Evolutionary conservation across 2,888 invertebrate genomes (phyloP).

Genomic region (Amblyteles armatorius): DNA sequence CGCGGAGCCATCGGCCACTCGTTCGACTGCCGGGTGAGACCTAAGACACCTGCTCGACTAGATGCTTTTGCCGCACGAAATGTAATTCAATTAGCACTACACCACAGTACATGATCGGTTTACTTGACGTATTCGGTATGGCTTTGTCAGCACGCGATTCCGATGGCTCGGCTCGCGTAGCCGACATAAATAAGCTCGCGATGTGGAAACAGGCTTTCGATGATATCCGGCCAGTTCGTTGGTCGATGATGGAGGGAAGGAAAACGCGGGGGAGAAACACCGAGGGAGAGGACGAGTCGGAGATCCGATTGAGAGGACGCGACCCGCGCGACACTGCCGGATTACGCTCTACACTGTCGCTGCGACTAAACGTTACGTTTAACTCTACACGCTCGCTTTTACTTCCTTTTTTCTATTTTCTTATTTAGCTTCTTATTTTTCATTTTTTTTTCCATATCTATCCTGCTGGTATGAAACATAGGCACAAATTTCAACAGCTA

Average conservation of each 20-base stretch:
- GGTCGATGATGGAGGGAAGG: slow-evolving; percentile 6
- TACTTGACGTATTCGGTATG: slow-evolving; percentile 54
- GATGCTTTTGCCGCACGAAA: slow-evolving; percentile 31
- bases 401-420: neutral
- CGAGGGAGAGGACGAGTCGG: neutral
- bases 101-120: slow-evolving; percentile 49
- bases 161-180: neutral
- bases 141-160: slow-evolving; percentile 61
- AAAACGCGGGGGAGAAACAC: neutral
- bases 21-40: slow-evolving; percentile 19
- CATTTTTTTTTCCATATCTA: neutral
- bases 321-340: slow-evolving; percentile 19
- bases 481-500: neutral
- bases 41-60: slow-evolving; percentile 24
- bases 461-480: neutral
- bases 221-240: slow-evolving; percentile 26
- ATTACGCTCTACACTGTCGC: neutral
- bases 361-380: slow-evolving; percentile 24
- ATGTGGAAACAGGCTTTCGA: slow-evolving; percentile 25
- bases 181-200: neutral
- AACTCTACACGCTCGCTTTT: neutral
- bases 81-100: slow-evolving; percentile 52
- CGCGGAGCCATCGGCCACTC: slow-evolving; percentile 7
- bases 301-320: slow-evolving; percentile 60
- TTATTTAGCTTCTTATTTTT: neutral